Base-by-base conservation (phyloP, 2,113 vertebrate species). In the Axis porcinus region DNA sequence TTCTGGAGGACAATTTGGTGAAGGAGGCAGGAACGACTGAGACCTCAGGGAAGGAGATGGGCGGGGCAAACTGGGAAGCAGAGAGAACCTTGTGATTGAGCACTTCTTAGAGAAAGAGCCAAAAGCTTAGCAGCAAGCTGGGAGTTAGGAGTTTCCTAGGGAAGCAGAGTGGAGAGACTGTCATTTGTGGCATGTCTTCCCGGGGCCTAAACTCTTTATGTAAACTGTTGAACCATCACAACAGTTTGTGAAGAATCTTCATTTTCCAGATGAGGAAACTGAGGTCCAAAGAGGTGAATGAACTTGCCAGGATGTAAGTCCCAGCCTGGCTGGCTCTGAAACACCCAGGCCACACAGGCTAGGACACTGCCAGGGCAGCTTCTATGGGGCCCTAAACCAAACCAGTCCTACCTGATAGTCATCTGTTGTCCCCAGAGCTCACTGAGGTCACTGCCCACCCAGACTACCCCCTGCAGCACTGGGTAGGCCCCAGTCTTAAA, bases 1-100 rank as follows among this genome's bases (percentile, higher is more conserved):
- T 12, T 5, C 16, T 47, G n/a, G 92, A 0, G 0, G 0, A 0
- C 4, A 10, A 13, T 47, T 83, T 62, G 43, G 40, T 5, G n/a
- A 36, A 78, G 15, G 25, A 0, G 1, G 10, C 62, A 54, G 43
- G 14, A 64, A 55, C 12, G n/a, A 36, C 70, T 43, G 45, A 79
- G 81, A 47, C 17, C 27, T 55, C 76, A 23, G 50, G 27, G 54
- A 33, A 54, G 94, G 52, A 79, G 81, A 57, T 2, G 43, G 40
- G 40, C 3, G 36, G 23, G 28, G 30, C n/a, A 70, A 19, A 13
- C 23, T 36, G 5, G 12, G 64, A 76, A 27, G 27, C 86, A 89
- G 50, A 92, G 67, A n/a, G 87, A 57, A 16, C 16, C n/a, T 13
- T 15, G 45, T 36, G 60, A 45, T 0, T 2, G 5, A 33, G 28